Conservation (phyloP, 1,140 invertebrate genomes). For the Camponotus floridanus region DNA sequence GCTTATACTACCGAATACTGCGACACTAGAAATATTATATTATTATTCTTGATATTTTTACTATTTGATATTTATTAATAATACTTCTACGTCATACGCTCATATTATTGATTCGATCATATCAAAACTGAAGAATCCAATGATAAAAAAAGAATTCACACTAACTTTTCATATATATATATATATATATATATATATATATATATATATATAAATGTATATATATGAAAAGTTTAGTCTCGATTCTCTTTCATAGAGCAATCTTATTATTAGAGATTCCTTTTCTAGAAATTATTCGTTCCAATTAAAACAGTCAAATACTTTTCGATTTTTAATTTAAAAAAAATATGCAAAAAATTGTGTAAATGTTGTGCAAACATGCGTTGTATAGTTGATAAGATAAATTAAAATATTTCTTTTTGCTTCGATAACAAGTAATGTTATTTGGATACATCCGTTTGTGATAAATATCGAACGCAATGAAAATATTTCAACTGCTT, state of each 20-base stretch:
- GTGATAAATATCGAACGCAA: not conserved
- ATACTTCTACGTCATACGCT: too few relatives aligned
- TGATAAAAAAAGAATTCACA: too few relatives aligned
- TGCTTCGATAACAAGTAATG: not conserved
- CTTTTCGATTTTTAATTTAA: not conserved
- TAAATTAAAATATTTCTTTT: not conserved
- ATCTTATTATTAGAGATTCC: too few relatives aligned
- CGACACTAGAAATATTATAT: not conserved
- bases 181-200: too few relatives aligned
- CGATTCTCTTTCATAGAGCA: too few relatives aligned
- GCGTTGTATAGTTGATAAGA: not conserved
- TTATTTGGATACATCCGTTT: not conserved
- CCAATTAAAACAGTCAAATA: not conserved
- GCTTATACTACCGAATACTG: not conserved
- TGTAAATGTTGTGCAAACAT: not conserved
- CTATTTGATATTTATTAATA: constrained; percentile 7
- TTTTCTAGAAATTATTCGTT: not conserved
- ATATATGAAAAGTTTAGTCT: too few relatives aligned
- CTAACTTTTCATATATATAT: too few relatives aligned
- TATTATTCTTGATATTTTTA: not conserved
- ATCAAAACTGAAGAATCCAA: too few relatives aligned
- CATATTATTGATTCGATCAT: too few relatives aligned
- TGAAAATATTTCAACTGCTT: not conserved
- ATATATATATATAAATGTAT: too few relatives aligned
- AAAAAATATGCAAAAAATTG: not conserved